Evolutionary conservation across 2,797 vertebrate species (phyloP).

Genomic region (Carcharodon carcharias): DNA sequence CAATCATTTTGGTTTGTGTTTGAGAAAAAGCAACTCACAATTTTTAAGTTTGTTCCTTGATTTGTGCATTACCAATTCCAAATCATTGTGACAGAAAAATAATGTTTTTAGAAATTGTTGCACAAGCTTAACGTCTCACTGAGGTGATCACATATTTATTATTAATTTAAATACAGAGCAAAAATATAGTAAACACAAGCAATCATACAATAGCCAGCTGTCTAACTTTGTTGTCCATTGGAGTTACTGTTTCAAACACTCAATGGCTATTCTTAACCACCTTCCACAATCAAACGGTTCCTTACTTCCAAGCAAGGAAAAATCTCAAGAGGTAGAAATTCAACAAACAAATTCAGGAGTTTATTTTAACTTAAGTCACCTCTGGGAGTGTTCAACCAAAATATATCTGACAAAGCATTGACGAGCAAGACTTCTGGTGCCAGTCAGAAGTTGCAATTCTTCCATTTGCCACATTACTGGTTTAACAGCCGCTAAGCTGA

Average conservation of each 20-base stretch:
- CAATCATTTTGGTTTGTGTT: neutral
- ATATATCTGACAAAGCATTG: neutral
- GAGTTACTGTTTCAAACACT: conserved; percentile 11
- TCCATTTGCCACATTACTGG: neutral
- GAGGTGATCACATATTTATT: neutral
- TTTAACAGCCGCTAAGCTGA: neutral
- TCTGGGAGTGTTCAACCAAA: neutral
- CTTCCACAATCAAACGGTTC: neutral
- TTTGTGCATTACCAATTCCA: neutral
- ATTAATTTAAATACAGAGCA: neutral
- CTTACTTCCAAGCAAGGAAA: neutral
- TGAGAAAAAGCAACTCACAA: neutral
- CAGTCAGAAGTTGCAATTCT: neutral
- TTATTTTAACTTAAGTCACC: neutral
- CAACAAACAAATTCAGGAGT: conserved; percentile 20
- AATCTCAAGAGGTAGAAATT: neutral
- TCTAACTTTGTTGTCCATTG: neutral
- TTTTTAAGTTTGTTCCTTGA: neutral
- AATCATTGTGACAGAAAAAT: neutral
- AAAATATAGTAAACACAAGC: neutral
- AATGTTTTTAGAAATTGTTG: neutral
- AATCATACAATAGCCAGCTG: neutral
- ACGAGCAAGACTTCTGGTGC: neutral
- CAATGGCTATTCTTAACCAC: neutral
- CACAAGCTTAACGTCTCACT: neutral